phyloP scores from a whole-genome alignment of 2,888 invertebrate genomes.

The Parelbella ahira region DNA sequence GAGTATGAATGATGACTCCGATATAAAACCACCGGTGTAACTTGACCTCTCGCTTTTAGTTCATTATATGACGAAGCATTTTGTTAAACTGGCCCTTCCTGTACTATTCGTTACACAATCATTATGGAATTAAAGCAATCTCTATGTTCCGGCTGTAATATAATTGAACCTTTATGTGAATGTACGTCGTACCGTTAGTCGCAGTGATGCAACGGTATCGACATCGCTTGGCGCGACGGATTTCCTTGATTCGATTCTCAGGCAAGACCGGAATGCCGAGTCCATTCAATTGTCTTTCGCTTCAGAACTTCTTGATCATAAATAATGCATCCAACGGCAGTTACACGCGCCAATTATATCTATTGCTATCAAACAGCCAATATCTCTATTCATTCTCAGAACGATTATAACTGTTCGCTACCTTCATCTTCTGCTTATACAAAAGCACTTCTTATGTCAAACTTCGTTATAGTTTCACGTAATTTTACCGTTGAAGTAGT shows the following conservation, averaged over 20 bases:
- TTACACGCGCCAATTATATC: conserved; percentile 22
- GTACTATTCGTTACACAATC: conserved; percentile 50
- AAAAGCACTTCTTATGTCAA: too few relatives aligned
- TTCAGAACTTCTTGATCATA: conserved; percentile 20
- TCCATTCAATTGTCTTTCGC: conserved; percentile 23
- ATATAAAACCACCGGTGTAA: conserved; percentile 35
- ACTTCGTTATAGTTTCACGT: too few relatives aligned
- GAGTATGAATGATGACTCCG: conserved; percentile 73
- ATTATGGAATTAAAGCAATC: conserved; percentile 69
- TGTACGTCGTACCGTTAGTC: conserved; percentile 52
- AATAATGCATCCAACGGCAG: conserved; percentile 24
- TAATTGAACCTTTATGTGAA: conserved; percentile 46
- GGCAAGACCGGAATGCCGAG: conserved; percentile 48
- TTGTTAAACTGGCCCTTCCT: conserved; percentile 30
- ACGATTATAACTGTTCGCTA: too few relatives aligned
- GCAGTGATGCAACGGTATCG: conserved; percentile 49
- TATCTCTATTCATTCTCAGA: conserved; percentile 12
- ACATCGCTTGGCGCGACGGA: conserved; percentile 49
- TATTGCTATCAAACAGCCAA: conserved; percentile 16
- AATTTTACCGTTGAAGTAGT: too few relatives aligned
- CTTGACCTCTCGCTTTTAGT: conserved; percentile 34
- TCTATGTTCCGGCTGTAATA: conserved; percentile 65
- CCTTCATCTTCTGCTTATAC: too few relatives aligned
- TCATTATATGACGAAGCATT: conserved; percentile 28
- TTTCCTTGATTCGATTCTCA: conserved; percentile 68